Percentiles rank a stretch among this genome's conserved stretches.
These are phyloP conservation scores for Drosophila ananassae DNA, from an alignment of 1,140 invertebrate species.

Conservation along the genomic window DNA sequence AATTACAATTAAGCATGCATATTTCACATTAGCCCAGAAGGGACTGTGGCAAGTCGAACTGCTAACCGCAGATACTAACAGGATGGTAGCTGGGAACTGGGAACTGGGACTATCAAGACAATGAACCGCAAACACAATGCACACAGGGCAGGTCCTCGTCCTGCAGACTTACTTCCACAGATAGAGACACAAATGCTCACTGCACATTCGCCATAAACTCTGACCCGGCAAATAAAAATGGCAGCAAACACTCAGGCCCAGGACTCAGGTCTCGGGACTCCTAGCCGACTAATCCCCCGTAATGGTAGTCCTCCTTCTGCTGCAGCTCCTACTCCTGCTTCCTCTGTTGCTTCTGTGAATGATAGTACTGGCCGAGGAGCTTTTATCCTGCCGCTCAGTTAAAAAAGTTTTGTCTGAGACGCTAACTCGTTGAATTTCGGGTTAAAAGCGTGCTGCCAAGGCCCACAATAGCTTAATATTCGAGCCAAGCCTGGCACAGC, in stretches of 20 bases:
- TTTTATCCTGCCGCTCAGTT: conserved; percentile 66
- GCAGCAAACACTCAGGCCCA: conserved; percentile 67
- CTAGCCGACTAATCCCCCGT: conserved; percentile 29
- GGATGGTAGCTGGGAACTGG: neutral
- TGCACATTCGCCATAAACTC: conserved; percentile 70
- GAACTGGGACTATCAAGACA: conserved; percentile 28
- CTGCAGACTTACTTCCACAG: conserved; percentile 13
- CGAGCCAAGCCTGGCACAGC: conserved; percentile 10
- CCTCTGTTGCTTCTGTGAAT: conserved; percentile 53
- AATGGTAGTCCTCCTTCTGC: conserved; percentile 40
- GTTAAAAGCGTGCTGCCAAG: conserved; percentile 69
- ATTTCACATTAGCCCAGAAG: conserved; percentile 51
- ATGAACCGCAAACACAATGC: conserved; percentile 56
- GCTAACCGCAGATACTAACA: conserved; percentile 52
- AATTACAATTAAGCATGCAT: conserved; percentile 59
- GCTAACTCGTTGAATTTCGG: conserved; percentile 65
- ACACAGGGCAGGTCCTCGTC: conserved; percentile 1
- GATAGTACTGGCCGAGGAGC: conserved; percentile 73
- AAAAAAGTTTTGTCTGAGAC: conserved; percentile 76
- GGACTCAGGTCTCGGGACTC: conserved; percentile 6
- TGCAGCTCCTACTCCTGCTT: neutral
- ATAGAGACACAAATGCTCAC: conserved; percentile 54
- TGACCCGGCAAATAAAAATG: conserved; percentile 69
- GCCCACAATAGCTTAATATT: conserved; percentile 69
- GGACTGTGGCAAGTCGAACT: conserved; percentile 22